These are phyloP conservation scores for Budorcas taxicolor DNA, from an alignment of 2,113 vertebrate species.

Conservation along the genomic window DNA sequence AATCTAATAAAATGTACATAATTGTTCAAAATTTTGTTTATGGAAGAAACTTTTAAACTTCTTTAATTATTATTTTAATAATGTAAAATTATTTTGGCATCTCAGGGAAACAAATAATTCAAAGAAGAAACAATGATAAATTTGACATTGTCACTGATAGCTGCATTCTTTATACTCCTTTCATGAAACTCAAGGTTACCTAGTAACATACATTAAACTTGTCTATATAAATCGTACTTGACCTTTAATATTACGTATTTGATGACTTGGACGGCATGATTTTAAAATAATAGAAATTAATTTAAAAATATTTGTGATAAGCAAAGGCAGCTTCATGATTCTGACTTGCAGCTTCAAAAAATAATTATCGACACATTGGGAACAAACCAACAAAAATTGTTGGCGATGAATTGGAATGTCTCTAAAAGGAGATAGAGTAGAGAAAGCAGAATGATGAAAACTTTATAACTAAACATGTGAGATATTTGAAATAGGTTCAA, in stretches of 20 bases:
- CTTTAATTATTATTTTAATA: background rate
- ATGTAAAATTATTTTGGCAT: background rate
- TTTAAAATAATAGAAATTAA: background rate
- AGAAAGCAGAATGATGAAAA: background rate
- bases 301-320: background rate
- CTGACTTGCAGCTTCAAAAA: background rate
- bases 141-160: background rate
- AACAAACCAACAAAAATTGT: background rate
- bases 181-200: background rate
- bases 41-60: background rate
- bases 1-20: background rate
- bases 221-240: background rate
- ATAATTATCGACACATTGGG: background rate
- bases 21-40: background rate
- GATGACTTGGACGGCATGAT: fast-evolving
- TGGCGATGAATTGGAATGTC: background rate
- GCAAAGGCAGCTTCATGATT: background rate
- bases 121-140: background rate
- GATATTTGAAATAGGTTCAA: background rate
- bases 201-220: background rate
- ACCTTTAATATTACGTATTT: background rate
- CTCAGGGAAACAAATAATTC: background rate
- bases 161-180: background rate
- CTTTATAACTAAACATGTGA: background rate
- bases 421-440: background rate